Conservation (phyloP, 2,797 vertebrate species). For the Lepus oiostolus region DNA sequence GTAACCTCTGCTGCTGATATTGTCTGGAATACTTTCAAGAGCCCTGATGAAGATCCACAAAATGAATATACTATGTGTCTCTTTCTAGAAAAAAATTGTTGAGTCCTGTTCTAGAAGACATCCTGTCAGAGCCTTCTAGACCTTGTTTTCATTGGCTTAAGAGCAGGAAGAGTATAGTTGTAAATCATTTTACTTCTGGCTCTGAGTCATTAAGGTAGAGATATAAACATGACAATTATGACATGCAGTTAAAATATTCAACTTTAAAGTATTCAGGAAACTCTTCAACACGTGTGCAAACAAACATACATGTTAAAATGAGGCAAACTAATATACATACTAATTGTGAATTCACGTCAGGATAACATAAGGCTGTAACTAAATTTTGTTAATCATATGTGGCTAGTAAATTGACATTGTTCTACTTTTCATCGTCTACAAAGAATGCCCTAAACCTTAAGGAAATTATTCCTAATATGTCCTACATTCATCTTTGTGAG, state of each 20-base stretch:
- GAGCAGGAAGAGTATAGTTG: background rate
- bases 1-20: background rate
- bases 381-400: background rate
- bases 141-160: background rate
- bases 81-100: background rate
- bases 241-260: background rate
- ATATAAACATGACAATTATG: background rate
- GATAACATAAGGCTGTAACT: background rate
- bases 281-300: background rate
- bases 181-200: background rate
- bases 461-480: background rate
- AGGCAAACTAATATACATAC: background rate
- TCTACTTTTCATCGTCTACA: background rate
- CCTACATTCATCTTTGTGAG: background rate
- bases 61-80: background rate
- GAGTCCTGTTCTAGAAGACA: background rate
- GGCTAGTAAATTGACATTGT: background rate
- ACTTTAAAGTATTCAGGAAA: background rate
- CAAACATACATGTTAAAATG: background rate
- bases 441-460: background rate
- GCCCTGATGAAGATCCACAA: background rate
- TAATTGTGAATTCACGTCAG: background rate
- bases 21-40: background rate
- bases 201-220: background rate
- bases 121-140: background rate